These are phyloP conservation scores for Theristicus caerulescens DNA, from an alignment of 2,113 vertebrate species.

Conservation along the genomic window DNA sequence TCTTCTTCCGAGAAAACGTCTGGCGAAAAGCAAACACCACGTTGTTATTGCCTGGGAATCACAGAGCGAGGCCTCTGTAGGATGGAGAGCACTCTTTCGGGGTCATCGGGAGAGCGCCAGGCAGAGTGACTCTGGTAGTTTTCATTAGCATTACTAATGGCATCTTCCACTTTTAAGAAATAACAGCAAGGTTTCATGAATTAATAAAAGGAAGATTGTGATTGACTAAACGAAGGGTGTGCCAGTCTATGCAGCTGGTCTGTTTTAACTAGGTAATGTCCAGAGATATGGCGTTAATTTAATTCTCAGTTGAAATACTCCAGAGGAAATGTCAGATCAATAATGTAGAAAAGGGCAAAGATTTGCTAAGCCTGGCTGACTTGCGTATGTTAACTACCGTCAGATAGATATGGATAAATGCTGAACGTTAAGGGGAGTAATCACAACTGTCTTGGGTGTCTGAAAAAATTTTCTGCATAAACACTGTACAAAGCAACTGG, in stretches of 20 bases:
- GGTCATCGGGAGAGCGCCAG: background rate
- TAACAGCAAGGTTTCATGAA: constrained; percentile 47
- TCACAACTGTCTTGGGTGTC: constrained; percentile 35
- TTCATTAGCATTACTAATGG: constrained; percentile 61
- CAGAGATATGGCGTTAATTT: constrained; percentile 34
- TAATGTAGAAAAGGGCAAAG: constrained; percentile 57
- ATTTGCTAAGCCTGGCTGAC: constrained; percentile 50
- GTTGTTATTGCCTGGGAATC: background rate
- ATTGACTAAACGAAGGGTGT: constrained; percentile 52
- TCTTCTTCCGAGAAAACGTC: background rate
- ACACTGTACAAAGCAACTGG: background rate
- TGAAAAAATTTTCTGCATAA: constrained; percentile 6
- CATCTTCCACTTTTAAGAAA: constrained; percentile 44
- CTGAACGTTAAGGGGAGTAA: constrained; percentile 38
- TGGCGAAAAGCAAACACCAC: background rate
- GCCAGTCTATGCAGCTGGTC: constrained; percentile 18
- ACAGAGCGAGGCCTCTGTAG: background rate
- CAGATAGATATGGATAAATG: constrained; percentile 42
- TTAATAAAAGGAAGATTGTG: constrained; percentile 51
- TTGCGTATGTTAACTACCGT: constrained; percentile 6
- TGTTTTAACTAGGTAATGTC: constrained; percentile 51
- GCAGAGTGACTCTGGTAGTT: constrained; percentile 5
- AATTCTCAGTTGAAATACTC: constrained; percentile 64
- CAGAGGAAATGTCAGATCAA: constrained; percentile 66
- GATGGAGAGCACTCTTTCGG: background rate